Conservation (phyloP, 53 echinoderm and acorn worm genomes). For the Apostichopus leukothele region DNA sequence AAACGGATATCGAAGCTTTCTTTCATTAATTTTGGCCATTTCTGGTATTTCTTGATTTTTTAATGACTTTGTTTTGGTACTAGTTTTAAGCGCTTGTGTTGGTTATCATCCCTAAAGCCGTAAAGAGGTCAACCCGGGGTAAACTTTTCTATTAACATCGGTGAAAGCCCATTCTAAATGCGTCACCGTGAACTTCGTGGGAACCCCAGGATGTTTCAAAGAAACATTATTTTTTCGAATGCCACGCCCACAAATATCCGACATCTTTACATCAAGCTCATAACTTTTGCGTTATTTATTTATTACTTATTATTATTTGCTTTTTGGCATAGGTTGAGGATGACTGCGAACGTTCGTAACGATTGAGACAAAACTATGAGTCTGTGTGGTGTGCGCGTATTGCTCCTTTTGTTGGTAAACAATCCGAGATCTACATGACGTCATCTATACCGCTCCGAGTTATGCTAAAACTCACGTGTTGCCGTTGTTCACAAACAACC, state of each 20-base stretch:
- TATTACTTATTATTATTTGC: background rate
- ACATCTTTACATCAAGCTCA: background rate
- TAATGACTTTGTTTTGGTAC: conserved; percentile 37
- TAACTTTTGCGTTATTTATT: background rate
- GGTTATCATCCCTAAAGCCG: conserved; percentile 35
- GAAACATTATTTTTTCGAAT: background rate
- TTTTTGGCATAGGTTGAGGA: too few species aligned
- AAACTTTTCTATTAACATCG: background rate
- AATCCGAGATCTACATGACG: background rate
- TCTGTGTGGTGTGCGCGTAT: too few species aligned
- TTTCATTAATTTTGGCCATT: background rate
- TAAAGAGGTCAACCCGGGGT: conserved; percentile 46
- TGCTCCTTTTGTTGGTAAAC: background rate
- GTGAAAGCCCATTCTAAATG: conserved; percentile 11
- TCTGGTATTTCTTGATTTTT: background rate
- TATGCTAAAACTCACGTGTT: too few species aligned
- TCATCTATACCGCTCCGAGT: background rate
- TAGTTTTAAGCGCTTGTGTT: conserved; percentile 36
- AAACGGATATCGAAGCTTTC: background rate
- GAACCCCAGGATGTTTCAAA: conserved; percentile 26
- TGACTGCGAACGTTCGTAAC: background rate
- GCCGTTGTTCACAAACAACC: too few species aligned
- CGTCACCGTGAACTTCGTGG: conserved; percentile 19
- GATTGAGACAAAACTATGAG: too few species aligned
- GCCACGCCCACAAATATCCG: conserved; percentile 9